A percentile compares a stretch with the other conserved stretches of the same genome.
phyloP scores from a whole-genome alignment of 2,113 vertebrate species.

The Alosa alosa region DNA sequence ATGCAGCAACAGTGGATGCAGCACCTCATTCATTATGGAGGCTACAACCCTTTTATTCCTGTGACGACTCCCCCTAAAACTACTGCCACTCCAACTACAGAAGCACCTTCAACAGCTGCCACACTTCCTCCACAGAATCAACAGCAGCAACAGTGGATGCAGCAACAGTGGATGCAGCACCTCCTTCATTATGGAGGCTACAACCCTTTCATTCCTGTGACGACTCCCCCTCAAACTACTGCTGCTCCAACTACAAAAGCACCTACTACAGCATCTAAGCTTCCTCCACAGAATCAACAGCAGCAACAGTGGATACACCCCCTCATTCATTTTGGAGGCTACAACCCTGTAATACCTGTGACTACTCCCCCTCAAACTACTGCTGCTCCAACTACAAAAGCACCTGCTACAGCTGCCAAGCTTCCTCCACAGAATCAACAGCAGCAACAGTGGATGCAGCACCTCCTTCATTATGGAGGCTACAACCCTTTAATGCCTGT shows the following conservation, averaged over 20 bases:
- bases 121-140: background rate
- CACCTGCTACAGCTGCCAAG: background rate
- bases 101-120: background rate
- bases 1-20: background rate
- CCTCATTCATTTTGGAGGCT: background rate
- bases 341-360: background rate
- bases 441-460: background rate
- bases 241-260: background rate
- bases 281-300: background rate
- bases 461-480: background rate
- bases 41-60: background rate
- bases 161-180: background rate
- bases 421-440: background rate
- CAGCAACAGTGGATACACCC: background rate
- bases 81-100: background rate
- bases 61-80: background rate
- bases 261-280: too few species aligned
- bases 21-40: background rate
- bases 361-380: background rate
- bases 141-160: background rate
- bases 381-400: background rate
- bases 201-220: background rate
- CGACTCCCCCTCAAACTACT: background rate
- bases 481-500: background rate
- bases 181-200: background rate